These are phyloP conservation scores for Grapholita molesta DNA, from an alignment of 1,140 invertebrate genomes.

Conservation along the genomic window DNA sequence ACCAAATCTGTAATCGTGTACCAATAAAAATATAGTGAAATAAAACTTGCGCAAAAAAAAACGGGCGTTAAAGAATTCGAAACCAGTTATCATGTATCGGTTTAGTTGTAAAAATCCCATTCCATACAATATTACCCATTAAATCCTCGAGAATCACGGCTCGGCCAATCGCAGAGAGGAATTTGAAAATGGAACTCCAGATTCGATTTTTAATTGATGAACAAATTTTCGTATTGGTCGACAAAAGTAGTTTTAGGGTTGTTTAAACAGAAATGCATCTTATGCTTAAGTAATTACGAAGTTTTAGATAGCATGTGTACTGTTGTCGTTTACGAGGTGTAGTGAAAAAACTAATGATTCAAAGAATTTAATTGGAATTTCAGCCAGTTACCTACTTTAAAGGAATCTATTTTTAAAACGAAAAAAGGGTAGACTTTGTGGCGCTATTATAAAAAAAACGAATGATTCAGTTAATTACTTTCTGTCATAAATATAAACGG, in stretches of 20 bases:
- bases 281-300: conserved; percentile 1
- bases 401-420: not conserved
- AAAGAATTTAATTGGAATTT: not conserved
- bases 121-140: conserved; percentile 76
- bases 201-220: conserved; percentile 74
- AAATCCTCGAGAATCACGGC: conserved; percentile 70
- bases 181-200: conserved; percentile 66
- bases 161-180: conserved; percentile 56
- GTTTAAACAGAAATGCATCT: conserved; percentile 32
- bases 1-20: conserved; percentile 48
- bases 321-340: not conserved
- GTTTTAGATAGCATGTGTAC: not conserved
- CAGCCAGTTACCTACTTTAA: not conserved
- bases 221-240: conserved; percentile 48
- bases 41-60: conserved; percentile 69
- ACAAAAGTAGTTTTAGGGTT: conserved; percentile 27
- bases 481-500: not conserved
- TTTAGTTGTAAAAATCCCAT: conserved; percentile 74
- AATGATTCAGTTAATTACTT: not conserved
- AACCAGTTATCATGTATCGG: conserved; percentile 67
- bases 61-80: conserved; percentile 59
- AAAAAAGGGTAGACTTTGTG: not conserved
- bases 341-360: not conserved
- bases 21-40: conserved; percentile 60
- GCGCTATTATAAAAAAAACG: not conserved